Evolutionary conservation across 2,888 invertebrate genomes (phyloP), one percentile per base, ranked within the genome.

Genomic region (Drosophila pegasa): DNA sequence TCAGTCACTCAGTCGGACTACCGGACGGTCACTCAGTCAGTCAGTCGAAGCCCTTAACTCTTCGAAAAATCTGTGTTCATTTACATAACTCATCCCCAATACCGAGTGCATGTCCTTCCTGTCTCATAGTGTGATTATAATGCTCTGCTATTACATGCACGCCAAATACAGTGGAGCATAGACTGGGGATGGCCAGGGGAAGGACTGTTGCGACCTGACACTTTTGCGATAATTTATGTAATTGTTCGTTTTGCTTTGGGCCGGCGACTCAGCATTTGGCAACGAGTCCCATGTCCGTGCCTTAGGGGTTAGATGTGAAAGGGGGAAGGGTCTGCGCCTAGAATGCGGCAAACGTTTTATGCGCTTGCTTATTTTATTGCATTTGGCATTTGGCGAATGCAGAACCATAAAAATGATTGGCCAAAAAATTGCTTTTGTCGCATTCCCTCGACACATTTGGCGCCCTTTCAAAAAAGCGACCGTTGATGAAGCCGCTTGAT

Each of bases 111-210:
- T 27, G 33, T 18, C 20, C 47, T 41, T 27, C 10, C 29, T 59
- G 22, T 60, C 45, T n/a, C 35, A 51, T 38, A 68, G 66, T 74
- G 73, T 66, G 80, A 76, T 71, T 80, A 74, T 83, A 74, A 80
- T 85, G 60, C 59, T 54, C 68, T 75, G 66, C 73, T 79, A 78
- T 76, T 69, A 71, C 71, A 48, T 70, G 70, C 59, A 54, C 29
- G 52, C 65, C 67, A 80, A 86, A 77, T 86, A 81, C 79, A 75
- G 67, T 82, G 81, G 81, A 79, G 79, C 79, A 79, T 77, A 74
- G 75, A 48, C 48, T 50, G 25, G 10, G 31, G 20, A 25, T 31
- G 58, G 31, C 20, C 27, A n/a, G 16, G 10, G 22, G 12, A 8
- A 9, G 20, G 18, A 29, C 35, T 9, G 8, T 45, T 57, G 47